These are phyloP conservation scores for Dermatemys mawii DNA, from an alignment of 2,113 vertebrate genomes.

Conservation along the genomic window DNA sequence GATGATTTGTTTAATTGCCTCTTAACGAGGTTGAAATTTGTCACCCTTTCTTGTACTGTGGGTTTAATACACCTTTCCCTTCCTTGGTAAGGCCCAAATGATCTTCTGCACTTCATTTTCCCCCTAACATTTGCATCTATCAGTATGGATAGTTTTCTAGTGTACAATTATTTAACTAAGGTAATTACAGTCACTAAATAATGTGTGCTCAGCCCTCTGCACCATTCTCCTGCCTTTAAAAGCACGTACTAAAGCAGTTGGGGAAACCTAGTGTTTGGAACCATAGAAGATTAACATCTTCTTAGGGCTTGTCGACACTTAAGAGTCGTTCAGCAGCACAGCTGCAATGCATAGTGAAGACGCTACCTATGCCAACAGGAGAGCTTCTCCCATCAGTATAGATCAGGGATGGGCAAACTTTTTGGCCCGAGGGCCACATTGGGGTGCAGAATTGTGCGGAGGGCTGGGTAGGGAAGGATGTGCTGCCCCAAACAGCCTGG, in stretches of 20 bases:
- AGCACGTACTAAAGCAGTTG: not conserved
- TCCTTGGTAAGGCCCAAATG: not conserved
- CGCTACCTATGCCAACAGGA: not conserved
- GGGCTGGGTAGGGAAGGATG: no score
- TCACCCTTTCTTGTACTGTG: not conserved
- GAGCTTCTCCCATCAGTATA: not conserved
- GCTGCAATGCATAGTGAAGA: not conserved
- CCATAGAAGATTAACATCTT: not conserved
- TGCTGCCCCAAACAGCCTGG: no score
- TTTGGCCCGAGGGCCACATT: no score
- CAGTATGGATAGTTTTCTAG: not conserved
- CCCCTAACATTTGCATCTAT: not conserved
- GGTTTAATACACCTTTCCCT: not conserved
- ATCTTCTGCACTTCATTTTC: not conserved
- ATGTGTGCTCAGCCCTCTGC: not conserved
- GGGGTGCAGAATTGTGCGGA: no score
- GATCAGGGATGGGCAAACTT: no score
- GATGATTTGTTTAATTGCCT: not conserved
- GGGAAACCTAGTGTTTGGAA: not conserved
- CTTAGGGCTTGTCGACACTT: not conserved
- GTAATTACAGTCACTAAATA: not conserved
- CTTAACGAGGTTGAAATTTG: not conserved
- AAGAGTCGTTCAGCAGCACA: not conserved
- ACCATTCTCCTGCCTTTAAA: not conserved
- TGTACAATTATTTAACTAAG: not conserved